Evolutionary conservation across 1,140 invertebrate species (phyloP).

Genomic region (Trichonephila inaurata): DNA sequence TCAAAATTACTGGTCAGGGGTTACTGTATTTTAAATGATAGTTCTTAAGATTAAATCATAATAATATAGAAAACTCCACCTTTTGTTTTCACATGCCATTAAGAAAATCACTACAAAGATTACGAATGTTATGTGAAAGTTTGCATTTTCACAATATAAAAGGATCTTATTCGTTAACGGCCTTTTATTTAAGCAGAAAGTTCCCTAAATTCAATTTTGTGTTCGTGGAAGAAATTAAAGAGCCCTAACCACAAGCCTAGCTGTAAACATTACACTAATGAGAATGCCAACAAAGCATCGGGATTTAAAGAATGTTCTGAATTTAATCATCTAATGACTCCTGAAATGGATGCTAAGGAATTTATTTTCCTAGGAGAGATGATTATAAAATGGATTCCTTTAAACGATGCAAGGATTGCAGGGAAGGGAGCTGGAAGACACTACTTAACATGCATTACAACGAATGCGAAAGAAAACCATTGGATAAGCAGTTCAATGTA

Average conservation of each 20-base stretch:
- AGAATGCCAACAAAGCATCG: slow-evolving; percentile 26
- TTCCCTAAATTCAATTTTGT: background rate
- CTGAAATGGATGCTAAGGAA: slow-evolving; percentile 28
- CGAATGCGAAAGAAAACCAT: background rate
- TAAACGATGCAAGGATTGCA: slow-evolving; percentile 3
- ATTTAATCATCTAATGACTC: slow-evolving; percentile 41
- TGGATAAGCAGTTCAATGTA: background rate
- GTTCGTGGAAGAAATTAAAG: background rate
- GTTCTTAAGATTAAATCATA: too few species aligned
- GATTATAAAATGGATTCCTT: slow-evolving; percentile 24
- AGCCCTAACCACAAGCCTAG: background rate
- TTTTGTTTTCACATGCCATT: too few species aligned
- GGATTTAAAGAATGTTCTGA: slow-evolving; percentile 35
- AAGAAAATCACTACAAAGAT: too few species aligned
- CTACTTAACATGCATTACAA: slow-evolving; percentile 34
- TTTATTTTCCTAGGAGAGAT: slow-evolving; percentile 18
- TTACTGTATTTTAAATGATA: too few species aligned
- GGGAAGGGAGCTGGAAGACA: background rate
- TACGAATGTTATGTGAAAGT: background rate
- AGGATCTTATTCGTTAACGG: background rate
- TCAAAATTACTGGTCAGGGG: too few species aligned
- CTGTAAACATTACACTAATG: slow-evolving; percentile 28
- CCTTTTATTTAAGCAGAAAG: background rate
- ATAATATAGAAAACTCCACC: too few species aligned
- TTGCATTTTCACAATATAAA: background rate